These are phyloP conservation scores for Trichonephila clavipes DNA, from an alignment of 1,140 invertebrate genomes.

Conservation along the genomic window DNA sequence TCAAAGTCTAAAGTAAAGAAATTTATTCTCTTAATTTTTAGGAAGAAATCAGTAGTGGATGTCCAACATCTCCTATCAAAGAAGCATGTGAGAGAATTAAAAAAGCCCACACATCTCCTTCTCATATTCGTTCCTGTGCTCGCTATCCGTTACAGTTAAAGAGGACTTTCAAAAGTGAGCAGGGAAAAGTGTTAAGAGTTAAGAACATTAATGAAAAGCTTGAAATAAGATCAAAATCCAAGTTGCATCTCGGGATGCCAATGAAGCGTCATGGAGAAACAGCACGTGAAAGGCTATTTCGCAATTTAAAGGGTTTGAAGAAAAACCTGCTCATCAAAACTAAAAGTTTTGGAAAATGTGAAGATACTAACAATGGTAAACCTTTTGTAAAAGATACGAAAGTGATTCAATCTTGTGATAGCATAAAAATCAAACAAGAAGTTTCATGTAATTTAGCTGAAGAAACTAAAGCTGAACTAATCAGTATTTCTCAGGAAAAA, in stretches of 20 bases:
- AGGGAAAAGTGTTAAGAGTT: conserved; percentile 68
- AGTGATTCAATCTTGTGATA: conserved; percentile 3
- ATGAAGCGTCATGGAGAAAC: conserved; percentile 74
- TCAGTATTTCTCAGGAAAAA: conserved; percentile 29
- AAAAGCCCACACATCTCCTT: conserved; percentile 12
- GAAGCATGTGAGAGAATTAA: conserved; percentile 38
- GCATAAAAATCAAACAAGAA: conserved; percentile 71
- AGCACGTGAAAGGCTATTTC: conserved; percentile 76
- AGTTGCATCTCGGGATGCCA: conserved; percentile 13
- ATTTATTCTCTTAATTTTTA: conserved; percentile 67
- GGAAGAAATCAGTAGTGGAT: conserved; percentile 66
- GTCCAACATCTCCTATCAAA: conserved; percentile 30
- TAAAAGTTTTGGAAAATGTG: conserved; percentile 57
- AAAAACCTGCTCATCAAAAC: conserved; percentile 74
- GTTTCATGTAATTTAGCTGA: conserved; percentile 48
- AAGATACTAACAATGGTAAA: conserved; percentile 53
- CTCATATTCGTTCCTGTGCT: conserved; percentile 76
- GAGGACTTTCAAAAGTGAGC: conserved; percentile 73
- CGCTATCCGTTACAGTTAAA: conserved; percentile 73
- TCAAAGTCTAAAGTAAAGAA: conserved; percentile 10
- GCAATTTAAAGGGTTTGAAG: conserved; percentile 77
- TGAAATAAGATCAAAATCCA: conserved; percentile 56
- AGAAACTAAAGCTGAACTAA: conserved; percentile 51
- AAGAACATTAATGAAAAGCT: conserved; percentile 73
- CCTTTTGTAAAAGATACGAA: conserved; percentile 55